phyloP scores from a whole-genome alignment of 2,797 vertebrate genomes.

The Emys orbicularis region DNA sequence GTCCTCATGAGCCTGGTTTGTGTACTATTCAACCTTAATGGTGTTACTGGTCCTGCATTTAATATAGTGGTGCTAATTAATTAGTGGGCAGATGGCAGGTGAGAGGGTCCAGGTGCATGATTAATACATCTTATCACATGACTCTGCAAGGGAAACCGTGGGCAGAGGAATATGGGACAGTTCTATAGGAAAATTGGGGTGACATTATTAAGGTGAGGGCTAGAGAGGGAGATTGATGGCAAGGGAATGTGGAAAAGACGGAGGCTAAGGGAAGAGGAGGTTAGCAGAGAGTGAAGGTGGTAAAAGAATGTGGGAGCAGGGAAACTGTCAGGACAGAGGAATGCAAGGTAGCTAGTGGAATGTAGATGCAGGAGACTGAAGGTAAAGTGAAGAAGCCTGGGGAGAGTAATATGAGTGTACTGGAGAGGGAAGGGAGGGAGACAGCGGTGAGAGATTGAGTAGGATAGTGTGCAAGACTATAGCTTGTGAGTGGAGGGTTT shows the following conservation, averaged over 20 bases:
- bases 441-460: neutral
- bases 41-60: constrained; percentile 4
- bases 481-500: neutral
- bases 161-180: rapidly evolving
- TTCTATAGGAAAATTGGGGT: neutral
- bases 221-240: neutral
- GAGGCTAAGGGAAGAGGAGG: neutral
- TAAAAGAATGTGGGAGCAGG: neutral
- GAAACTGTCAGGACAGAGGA: neutral
- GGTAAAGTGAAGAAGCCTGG: neutral
- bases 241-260: neutral
- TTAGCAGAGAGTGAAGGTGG: neutral
- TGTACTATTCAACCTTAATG: constrained; percentile 15
- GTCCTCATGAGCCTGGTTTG: constrained; percentile 14
- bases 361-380: neutral
- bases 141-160: neutral
- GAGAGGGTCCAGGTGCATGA: neutral
- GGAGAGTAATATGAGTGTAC: neutral
- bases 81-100: neutral
- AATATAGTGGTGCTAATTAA: neutral
- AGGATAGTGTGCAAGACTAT: neutral
- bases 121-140: neutral
- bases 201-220: neutral
- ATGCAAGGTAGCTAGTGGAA: rapidly evolving
- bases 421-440: neutral